Evolutionary conservation across 2,888 invertebrate genomes (phyloP).

Genomic region (Phyllotreta cruciferae): DNA sequence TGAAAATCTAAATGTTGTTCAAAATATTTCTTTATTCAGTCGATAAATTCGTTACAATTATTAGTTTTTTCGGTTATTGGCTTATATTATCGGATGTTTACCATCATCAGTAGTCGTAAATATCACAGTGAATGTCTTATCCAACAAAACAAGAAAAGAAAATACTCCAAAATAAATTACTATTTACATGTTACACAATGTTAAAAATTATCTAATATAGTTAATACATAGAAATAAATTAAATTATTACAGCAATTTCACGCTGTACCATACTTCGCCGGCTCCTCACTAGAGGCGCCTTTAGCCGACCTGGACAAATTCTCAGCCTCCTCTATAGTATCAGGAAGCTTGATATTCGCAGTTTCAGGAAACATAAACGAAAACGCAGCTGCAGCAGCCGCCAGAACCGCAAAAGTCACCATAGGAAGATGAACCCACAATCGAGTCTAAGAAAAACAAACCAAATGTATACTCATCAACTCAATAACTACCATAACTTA

Average conservation of each 20-base stretch:
- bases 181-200: no score
- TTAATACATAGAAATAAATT: no score
- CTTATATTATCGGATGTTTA: no score
- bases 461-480: not conserved
- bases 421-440: conserved; percentile 65
- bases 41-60: no score
- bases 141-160: no score
- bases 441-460: conserved; percentile 49
- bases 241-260: not conserved
- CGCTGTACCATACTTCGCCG: not conserved
- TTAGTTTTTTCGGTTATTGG: no score
- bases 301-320: conserved; percentile 51
- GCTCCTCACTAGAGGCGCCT: not conserved
- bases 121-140: no score
- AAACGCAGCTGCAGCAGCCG: conserved; percentile 67
- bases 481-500: conserved; percentile 53
- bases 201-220: no score
- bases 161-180: no score
- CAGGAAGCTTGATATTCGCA: conserved; percentile 68
- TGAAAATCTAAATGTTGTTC: conserved; percentile 43
- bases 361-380: conserved; percentile 76
- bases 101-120: no score
- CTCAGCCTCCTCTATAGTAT: conserved; percentile 75
- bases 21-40: no score
- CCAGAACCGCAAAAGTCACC: conserved; percentile 69